Base-by-base conservation (phyloP, 2,113 vertebrate genomes). In the Lathamus discolor region DNA sequence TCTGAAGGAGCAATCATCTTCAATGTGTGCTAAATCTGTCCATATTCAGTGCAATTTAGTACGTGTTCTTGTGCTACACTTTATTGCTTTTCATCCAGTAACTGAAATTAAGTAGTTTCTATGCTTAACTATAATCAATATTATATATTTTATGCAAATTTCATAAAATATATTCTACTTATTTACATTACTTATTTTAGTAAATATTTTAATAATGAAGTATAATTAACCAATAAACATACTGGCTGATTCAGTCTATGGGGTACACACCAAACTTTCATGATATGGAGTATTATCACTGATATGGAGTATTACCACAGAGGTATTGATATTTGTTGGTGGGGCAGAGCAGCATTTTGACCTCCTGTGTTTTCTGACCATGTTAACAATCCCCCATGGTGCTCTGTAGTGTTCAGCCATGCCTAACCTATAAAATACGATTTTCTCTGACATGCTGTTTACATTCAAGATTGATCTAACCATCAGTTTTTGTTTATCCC, bases 261-360 rank as follows among this genome's bases (percentile, higher is more conserved):
- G 9, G 25, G 2, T 59, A 77, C 49, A 24, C 4, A 3, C 9
- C 48, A 52, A 81, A 43, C 17, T 80, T 73, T 10, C 4, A 33
- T 39, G 33, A 48, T 28, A 15, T 0, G 8, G 46, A 72, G 7
- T 3, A 5, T 72, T 79, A 24, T 33, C 19, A 24, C 46, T 0
- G 0, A 70, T 28, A 17, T 0, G 7, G 46, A 72, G 7, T 3
- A 5, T 72, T 79, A 24, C 35, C 19, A 24, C 46, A 0, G 0
- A 70, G 17, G 11, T 46, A 11, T 5, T 12, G 33, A 33, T 63
- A 31, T 69, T 52, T 74, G 7, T 35, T 74, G 0, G 1, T 73
- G 59, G 16, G 13, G 25, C 48, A 33, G 19, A 64, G 17, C 15
- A 76, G 49, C 69, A 46, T 57, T 80, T 86, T 85, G 31, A 67